These are phyloP conservation scores for Bradypodion ventrale DNA, from an alignment of 2,797 vertebrate species.

Conservation along the genomic window DNA sequence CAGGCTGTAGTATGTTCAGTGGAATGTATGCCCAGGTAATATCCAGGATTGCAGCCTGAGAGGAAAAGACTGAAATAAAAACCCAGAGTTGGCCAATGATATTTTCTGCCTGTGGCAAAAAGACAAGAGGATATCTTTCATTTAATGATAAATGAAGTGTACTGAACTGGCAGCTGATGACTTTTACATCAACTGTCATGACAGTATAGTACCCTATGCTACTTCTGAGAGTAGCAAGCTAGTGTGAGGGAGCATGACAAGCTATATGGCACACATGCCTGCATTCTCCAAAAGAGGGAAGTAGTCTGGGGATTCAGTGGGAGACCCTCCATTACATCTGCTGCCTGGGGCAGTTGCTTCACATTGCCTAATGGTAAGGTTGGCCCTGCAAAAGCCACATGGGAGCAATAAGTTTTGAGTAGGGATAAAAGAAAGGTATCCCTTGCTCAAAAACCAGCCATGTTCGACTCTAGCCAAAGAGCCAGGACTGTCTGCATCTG, in stretches of 20 bases:
- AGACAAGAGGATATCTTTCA: neutral
- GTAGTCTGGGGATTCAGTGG: too few species aligned
- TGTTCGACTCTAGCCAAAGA: too few species aligned
- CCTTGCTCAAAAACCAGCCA: too few species aligned
- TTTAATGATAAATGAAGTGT: neutral
- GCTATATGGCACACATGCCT: neutral
- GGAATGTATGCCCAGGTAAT: too few species aligned
- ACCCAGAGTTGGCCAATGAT: neutral
- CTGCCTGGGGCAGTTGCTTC: neutral
- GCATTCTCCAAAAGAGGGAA: neutral
- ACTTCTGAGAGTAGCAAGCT: neutral
- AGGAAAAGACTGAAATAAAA: neutral
- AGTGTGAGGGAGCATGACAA: neutral
- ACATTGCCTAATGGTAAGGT: neutral
- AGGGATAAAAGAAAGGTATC: too few species aligned
- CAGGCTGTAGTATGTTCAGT: too few species aligned
- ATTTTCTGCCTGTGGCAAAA: neutral
- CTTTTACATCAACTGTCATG: neutral
- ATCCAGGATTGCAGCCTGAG: neutral
- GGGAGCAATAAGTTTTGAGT: neutral
- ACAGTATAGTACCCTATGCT: neutral
- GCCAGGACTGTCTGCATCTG: too few species aligned
- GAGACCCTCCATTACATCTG: neutral
- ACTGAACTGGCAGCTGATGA: neutral
- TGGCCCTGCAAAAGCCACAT: neutral